Conservation (phyloP, 1,140 invertebrate species). For the Zaprionus nigranus region DNA sequence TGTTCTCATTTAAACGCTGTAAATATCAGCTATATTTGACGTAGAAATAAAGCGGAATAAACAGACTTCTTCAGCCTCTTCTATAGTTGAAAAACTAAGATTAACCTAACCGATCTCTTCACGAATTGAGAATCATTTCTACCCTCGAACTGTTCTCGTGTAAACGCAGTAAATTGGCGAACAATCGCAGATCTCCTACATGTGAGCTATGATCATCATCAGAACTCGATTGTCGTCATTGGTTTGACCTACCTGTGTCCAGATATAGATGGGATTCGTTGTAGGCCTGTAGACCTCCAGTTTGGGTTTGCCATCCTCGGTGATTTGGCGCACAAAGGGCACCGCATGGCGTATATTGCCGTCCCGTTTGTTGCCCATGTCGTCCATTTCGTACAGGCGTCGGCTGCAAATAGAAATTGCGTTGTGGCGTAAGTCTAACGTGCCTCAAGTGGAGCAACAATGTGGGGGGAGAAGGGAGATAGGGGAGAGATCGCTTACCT, state of each 20-base stretch:
- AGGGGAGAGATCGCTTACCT: slow-evolving; percentile 56
- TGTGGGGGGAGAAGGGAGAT: background rate
- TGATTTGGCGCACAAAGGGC: slow-evolving; percentile 86
- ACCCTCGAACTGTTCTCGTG: background rate
- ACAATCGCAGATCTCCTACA: background rate
- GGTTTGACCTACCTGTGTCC: slow-evolving; percentile 85
- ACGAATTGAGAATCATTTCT: background rate
- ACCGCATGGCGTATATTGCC: slow-evolving; percentile 86
- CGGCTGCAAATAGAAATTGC: slow-evolving; percentile 60
- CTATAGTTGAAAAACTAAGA: too few species aligned
- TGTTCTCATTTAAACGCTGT: too few species aligned
- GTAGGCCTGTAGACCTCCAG: slow-evolving; percentile 85
- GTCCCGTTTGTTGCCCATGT: slow-evolving; percentile 85
- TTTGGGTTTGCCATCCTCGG: slow-evolving; percentile 84
- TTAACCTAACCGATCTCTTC: background rate
- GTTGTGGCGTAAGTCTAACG: slow-evolving; percentile 23
- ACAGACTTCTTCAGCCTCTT: too few species aligned
- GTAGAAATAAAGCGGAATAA: too few species aligned
- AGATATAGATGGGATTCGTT: slow-evolving; percentile 86
- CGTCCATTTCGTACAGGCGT: slow-evolving; percentile 87
- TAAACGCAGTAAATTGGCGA: background rate
- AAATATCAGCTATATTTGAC: too few species aligned
- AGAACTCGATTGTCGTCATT: background rate
- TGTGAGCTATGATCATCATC: background rate
- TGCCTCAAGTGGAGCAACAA: slow-evolving; percentile 7